Evolutionary conservation across 2,888 invertebrate species (phyloP), one percentile per base, ranked within the genome.

Genomic region (Thelaira solivaga): DNA sequence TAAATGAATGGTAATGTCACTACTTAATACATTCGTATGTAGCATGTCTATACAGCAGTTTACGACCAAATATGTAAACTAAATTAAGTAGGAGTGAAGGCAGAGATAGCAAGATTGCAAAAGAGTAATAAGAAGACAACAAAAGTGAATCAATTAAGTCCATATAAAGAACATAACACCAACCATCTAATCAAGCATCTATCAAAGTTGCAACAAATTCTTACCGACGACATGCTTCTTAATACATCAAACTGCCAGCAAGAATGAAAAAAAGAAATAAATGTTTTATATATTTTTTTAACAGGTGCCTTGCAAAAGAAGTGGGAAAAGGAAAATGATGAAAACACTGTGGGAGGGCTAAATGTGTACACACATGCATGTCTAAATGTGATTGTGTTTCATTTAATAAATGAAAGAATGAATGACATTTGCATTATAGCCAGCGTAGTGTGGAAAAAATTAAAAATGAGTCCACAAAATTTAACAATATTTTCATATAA

Each of bases 1-100:
- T 80, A 76, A 82, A 80, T 80, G 77, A 76, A 80, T 82, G 79
- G 74, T 62, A 74, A 76, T 72, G 61, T 55, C 61, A 69, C 45
- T 76, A 20, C 29, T 55, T 55, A 69, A 36, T 76, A 20, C 29
- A 13, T 20, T 1, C 43, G 11, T 18, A 18, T 29, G n/a, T n/a
- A 59, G 18, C n/a, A 13, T 18, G 36, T 45, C 34, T 43, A 72
- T 67, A 51, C n/a, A n/a, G n/a, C n/a, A n/a, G n/a, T n/a, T n/a
- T n/a, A 20, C 31, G 49, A 68, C 29, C 26, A 55, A 22, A 3
- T 6, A 8, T 11, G 13, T 43, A 39, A 8, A 45, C 36, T 47
- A 1, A 20, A 18, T 43, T 43, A 26, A 6, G 24, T 8, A 11
- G 11, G 16, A 57, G 1, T 1, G 45, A 10, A 10, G 31, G 11